Evolutionary conservation across 2,797 vertebrate genomes (phyloP).

Genomic region (Salarias fasciatus): DNA sequence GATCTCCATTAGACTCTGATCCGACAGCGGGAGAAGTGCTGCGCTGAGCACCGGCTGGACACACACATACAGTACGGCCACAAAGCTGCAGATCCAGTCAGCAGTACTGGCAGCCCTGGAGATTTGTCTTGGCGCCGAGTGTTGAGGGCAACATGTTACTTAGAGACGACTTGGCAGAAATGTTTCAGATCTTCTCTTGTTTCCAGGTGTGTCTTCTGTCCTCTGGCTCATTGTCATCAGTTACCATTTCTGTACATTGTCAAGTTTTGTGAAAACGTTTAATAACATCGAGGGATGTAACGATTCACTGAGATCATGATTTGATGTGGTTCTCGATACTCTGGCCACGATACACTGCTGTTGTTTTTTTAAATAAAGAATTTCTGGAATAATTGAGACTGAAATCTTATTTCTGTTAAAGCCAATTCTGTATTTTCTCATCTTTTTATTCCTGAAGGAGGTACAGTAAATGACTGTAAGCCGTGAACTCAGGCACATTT

Average conservation of each 20-base stretch:
- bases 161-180: constrained; percentile 37
- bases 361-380: too few species aligned
- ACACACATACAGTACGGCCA: constrained; percentile 35
- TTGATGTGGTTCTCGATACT: too few species aligned
- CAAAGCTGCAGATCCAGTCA: constrained; percentile 51
- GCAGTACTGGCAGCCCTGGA: constrained; percentile 58
- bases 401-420: too few species aligned
- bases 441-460: too few species aligned
- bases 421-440: too few species aligned
- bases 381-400: too few species aligned
- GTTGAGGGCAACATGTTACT: constrained; percentile 47
- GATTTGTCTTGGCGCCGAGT: constrained; percentile 39
- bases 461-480: too few species aligned
- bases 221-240: background rate
- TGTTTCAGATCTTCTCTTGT: constrained; percentile 34
- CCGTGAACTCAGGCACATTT: too few species aligned
- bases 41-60: constrained; percentile 64
- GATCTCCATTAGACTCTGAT: constrained; percentile 83
- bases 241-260: background rate
- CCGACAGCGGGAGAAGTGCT: constrained; percentile 69
- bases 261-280: too few species aligned
- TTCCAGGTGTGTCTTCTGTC: constrained; percentile 21
- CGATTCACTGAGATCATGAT: too few species aligned
- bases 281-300: too few species aligned
- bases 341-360: too few species aligned